phyloP scores from a whole-genome alignment of 2,113 vertebrate species.

The Marmota monax region DNA sequence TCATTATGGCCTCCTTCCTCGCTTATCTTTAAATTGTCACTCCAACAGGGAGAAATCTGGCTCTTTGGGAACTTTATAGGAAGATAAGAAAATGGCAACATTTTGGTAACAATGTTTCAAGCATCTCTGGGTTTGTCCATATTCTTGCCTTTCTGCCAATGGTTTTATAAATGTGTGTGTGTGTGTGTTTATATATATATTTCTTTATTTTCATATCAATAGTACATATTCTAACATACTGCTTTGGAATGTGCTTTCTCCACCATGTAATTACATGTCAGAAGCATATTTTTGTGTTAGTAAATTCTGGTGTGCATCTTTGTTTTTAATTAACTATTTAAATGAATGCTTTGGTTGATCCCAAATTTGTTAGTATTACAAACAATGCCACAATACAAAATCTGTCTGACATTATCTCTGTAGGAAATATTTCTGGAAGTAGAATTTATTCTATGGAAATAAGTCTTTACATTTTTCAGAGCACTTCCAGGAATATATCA shows the following conservation, averaged over 20 bases:
- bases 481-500: background rate
- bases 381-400: background rate
- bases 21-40: slow-evolving; percentile 44
- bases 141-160: slow-evolving; percentile 42
- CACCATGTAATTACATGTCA: background rate
- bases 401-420: background rate
- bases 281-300: slow-evolving; percentile 10
- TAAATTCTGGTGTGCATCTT: background rate
- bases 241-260: background rate
- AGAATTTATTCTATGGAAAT: slow-evolving; percentile 6
- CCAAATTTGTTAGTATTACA: slow-evolving; percentile 19
- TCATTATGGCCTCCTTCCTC: slow-evolving; percentile 5
- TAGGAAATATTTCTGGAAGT: slow-evolving; percentile 16
- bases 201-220: slow-evolving; percentile 30
- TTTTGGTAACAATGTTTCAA: slow-evolving; percentile 44
- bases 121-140: slow-evolving; percentile 28
- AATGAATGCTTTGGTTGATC: background rate
- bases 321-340: background rate
- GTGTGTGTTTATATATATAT: background rate
- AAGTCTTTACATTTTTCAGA: slow-evolving; percentile 24
- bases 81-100: slow-evolving; percentile 37
- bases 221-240: background rate
- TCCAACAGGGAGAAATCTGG: slow-evolving; percentile 39
- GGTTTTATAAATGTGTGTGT: background rate
- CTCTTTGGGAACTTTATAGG: slow-evolving; percentile 36